phyloP scores from a whole-genome alignment of 2,797 vertebrate species.

The Cuculus canorus region DNA sequence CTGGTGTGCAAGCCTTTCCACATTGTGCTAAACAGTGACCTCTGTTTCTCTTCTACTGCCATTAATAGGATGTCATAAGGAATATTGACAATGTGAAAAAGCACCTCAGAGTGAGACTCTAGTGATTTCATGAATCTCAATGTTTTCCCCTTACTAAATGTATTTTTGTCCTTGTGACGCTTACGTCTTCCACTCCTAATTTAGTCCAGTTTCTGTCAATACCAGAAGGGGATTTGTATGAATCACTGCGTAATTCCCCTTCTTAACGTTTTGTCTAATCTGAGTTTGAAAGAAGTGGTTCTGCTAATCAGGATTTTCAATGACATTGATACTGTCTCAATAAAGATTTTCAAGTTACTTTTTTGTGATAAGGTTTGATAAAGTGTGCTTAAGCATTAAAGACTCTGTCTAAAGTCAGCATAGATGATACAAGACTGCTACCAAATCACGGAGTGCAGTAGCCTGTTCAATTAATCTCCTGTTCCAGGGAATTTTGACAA shows the following conservation, averaged over 20 bases:
- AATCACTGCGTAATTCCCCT: not conserved
- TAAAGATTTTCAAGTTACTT: not conserved
- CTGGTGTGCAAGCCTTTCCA: not conserved
- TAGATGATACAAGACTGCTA: not conserved
- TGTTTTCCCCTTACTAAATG: not conserved
- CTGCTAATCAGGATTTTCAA: not conserved
- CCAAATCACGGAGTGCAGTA: accelerated
- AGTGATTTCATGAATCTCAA: not conserved
- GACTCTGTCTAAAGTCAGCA: not conserved
- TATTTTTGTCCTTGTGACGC: not conserved
- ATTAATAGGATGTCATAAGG: not conserved
- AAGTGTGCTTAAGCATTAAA: not conserved
- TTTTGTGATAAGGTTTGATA: not conserved
- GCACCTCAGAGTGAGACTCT: accelerated
- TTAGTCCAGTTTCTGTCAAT: not conserved
- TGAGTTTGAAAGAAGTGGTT: not conserved
- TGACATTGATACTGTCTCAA: not conserved
- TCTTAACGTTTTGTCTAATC: not conserved
- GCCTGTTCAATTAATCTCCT: not conserved
- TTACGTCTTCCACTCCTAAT: not conserved
- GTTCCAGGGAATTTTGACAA: not conserved
- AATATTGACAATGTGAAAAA: not conserved
- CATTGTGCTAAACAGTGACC: accelerated
- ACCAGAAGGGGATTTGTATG: not conserved
- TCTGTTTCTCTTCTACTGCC: not conserved